Conservation (phyloP, 2,113 vertebrate species). For the Meriones unguiculatus region DNA sequence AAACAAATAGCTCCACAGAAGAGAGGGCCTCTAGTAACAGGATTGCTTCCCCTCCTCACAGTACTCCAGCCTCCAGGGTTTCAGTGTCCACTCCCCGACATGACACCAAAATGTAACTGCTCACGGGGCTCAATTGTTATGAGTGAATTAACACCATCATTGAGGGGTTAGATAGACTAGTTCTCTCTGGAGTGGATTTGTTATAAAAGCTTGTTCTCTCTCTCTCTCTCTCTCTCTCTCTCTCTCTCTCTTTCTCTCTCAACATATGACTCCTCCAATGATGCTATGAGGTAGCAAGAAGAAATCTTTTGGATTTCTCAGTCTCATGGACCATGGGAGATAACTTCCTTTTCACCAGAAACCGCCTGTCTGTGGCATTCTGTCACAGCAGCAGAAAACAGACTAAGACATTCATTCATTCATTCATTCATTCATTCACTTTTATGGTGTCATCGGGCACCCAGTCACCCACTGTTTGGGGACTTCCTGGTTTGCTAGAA, state of each 20-base stretch:
- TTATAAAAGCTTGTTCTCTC: neutral
- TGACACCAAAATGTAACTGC: neutral
- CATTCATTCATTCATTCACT: no score
- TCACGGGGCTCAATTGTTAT: neutral
- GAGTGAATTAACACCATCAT: neutral
- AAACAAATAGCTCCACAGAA: neutral
- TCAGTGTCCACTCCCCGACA: neutral
- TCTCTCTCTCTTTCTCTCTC: neutral
- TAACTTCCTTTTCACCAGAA: no score
- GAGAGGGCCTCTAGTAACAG: neutral
- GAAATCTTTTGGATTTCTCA: neutral
- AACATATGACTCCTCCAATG: neutral
- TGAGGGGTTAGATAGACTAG: neutral
- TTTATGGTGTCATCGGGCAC: neutral
- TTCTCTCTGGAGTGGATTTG: neutral
- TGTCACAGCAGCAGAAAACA: neutral
- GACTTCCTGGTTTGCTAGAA: neutral
- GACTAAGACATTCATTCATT: neutral
- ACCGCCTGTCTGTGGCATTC: neutral
- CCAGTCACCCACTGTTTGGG: neutral
- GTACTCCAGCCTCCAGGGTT: neutral
- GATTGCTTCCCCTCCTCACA: neutral
- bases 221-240: neutral
- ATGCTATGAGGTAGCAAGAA: neutral
- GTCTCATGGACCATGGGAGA: neutral